These are phyloP conservation scores for Eulemur rubriventer DNA, from an alignment of 2,797 vertebrate species.

Conservation along the genomic window DNA sequence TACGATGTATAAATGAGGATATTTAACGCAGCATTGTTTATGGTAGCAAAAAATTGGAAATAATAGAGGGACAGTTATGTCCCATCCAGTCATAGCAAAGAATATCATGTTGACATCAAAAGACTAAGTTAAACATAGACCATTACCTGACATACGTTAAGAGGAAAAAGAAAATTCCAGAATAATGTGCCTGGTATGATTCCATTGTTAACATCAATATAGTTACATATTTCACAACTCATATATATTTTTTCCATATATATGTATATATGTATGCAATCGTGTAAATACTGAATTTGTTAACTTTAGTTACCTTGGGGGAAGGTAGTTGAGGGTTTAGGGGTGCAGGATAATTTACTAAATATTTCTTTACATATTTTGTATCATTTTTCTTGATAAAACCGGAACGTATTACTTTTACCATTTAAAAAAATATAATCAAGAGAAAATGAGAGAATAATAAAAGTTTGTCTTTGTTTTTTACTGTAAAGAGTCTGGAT, in stretches of 20 bases:
- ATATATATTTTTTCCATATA: neutral
- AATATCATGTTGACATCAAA: neutral
- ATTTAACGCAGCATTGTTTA: neutral
- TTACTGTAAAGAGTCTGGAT: conserved; percentile 46
- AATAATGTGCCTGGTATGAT: neutral
- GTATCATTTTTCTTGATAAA: conserved; percentile 55
- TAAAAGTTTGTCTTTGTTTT: conserved; percentile 53
- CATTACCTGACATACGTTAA: neutral
- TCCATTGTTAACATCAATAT: neutral
- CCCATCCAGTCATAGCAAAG: neutral
- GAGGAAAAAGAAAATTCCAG: conserved; percentile 4
- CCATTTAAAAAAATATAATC: neutral
- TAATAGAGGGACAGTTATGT: neutral
- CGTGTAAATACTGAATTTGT: neutral
- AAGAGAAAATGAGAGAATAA: conserved; percentile 8
- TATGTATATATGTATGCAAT: neutral
- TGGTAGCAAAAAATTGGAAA: conserved; percentile 8
- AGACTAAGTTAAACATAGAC: neutral
- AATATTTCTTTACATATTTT: conserved; percentile 13
- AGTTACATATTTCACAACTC: conserved; percentile 11
- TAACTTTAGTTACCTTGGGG: neutral
- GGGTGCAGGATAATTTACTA: neutral
- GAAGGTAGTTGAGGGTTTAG: neutral
- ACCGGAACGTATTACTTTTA: conserved; percentile 6
- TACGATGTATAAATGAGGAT: neutral